These are phyloP conservation scores for Chymomyza fuscimana DNA, from an alignment of 2,888 invertebrate genomes.

Conservation along the genomic window DNA sequence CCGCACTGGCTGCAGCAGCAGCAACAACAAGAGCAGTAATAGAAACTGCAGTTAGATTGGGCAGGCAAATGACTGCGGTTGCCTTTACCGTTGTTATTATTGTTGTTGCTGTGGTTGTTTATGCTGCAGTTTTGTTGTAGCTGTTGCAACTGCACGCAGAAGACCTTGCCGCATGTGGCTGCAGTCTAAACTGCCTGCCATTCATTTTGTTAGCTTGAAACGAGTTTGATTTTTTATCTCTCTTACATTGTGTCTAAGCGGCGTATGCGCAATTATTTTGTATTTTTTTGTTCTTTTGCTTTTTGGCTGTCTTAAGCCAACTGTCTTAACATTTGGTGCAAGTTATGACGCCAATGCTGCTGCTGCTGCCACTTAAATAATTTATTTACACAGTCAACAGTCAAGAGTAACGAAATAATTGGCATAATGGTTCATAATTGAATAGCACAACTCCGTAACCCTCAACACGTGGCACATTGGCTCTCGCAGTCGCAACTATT, in stretches of 20 bases:
- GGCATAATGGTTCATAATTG: constrained; percentile 45
- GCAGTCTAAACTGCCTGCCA: constrained; percentile 14
- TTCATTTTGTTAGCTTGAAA: constrained; percentile 20
- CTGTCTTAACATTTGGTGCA: constrained; percentile 67
- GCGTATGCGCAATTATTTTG: constrained; percentile 39
- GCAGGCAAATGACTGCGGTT: constrained; percentile 9
- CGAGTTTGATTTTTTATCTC: constrained; percentile 15
- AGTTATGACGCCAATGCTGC: not conserved
- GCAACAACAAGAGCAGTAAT: not conserved
- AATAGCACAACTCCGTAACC: not conserved
- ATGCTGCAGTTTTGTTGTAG: constrained; percentile 22
- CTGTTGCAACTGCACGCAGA: constrained; percentile 68
- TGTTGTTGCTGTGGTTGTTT: constrained; percentile 8
- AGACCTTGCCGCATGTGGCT: constrained; percentile 65
- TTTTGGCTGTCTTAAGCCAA: constrained; percentile 40
- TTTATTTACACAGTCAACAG: constrained; percentile 35
- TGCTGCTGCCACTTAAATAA: not conserved
- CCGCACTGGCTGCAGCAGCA: constrained; percentile 46
- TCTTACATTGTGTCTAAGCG: constrained; percentile 30
- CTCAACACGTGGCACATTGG: not conserved
- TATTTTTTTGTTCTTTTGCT: constrained; percentile 29
- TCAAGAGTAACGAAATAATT: constrained; percentile 37
- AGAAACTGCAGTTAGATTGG: constrained; percentile 65
- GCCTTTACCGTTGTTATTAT: constrained; percentile 13
- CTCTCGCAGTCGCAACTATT: not conserved